phyloP scores from a whole-genome alignment of 2,888 invertebrate genomes.

The Cacoxenus indagator region DNA sequence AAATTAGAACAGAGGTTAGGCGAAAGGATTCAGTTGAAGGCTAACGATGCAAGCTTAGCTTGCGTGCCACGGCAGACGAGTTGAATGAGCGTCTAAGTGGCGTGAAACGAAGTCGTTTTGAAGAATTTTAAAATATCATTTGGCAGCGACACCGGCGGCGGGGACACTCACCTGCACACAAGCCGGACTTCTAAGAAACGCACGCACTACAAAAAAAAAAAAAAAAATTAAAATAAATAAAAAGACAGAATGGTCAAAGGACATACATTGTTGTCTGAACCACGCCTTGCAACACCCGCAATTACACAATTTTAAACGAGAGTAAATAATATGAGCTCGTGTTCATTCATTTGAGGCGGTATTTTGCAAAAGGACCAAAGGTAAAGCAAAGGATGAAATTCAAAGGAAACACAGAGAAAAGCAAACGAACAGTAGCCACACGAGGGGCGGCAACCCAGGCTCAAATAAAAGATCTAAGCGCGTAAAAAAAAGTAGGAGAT shows the following conservation, averaged over 20 bases:
- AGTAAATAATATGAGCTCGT: conserved; percentile 3
- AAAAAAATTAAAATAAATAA: conserved; percentile 1
- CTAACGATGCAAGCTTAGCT: background rate
- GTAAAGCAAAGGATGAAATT: too few species aligned
- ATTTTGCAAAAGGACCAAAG: background rate
- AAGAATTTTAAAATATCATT: background rate
- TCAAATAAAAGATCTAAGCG: conserved; percentile 9
- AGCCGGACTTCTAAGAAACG: background rate
- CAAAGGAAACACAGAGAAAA: too few species aligned
- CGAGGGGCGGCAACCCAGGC: conserved; percentile 3
- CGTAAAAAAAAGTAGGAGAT: background rate
- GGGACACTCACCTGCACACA: background rate
- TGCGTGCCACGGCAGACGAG: background rate
- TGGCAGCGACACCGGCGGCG: background rate
- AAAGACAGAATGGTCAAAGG: too few species aligned
- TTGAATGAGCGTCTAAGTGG: background rate
- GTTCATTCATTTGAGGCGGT: conserved; percentile 11
- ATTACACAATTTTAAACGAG: conserved; percentile 13
- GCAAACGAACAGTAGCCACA: conserved; percentile 12
- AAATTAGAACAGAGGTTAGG: conserved; percentile 42
- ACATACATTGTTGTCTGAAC: too few species aligned
- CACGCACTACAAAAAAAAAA: conserved; percentile 1
- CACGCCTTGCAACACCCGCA: conserved; percentile 8
- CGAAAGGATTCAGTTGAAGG: background rate
- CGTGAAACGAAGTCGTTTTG: background rate